Conservation (phyloP, 2,888 invertebrate genomes). For the Cryptus armator region DNA sequence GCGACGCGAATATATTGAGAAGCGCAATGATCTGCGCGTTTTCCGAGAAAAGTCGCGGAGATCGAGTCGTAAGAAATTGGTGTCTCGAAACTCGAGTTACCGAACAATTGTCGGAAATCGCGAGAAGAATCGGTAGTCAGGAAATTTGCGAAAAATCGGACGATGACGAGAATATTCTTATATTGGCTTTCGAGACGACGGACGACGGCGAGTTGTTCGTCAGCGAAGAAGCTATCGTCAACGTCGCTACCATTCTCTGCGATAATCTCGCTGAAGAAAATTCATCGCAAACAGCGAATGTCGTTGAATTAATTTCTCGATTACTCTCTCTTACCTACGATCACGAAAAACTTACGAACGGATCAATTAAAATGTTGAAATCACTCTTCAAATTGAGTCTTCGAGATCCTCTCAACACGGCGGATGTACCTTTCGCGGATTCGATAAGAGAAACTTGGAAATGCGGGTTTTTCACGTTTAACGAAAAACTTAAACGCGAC, state of each 20-base stretch:
- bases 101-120: constrained; percentile 84
- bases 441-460: constrained; percentile 75
- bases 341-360: constrained; percentile 71
- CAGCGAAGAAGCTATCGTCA: constrained; percentile 81
- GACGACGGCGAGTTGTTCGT: constrained; percentile 83
- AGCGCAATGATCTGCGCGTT: constrained; percentile 80
- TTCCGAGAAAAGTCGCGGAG: constrained; percentile 85
- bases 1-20: constrained; percentile 73
- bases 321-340: constrained; percentile 76
- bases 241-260: constrained; percentile 84
- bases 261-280: constrained; percentile 59
- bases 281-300: constrained; percentile 38
- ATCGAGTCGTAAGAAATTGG: constrained; percentile 85
- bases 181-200: constrained; percentile 77
- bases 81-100: constrained; percentile 84
- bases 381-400: constrained; percentile 77
- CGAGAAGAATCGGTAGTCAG: constrained; percentile 73
- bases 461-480: constrained; percentile 74
- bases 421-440: constrained; percentile 64
- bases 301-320: constrained; percentile 73
- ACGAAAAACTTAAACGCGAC: constrained; percentile 68
- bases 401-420: constrained; percentile 67
- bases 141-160: constrained; percentile 60
- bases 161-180: constrained; percentile 75
- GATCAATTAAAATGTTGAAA: constrained; percentile 75